A percentile compares a stretch with the other conserved stretches of the same genome.
phyloP scores from a whole-genome alignment of 2,113 vertebrate species.

The Myotis lucifugus region DNA sequence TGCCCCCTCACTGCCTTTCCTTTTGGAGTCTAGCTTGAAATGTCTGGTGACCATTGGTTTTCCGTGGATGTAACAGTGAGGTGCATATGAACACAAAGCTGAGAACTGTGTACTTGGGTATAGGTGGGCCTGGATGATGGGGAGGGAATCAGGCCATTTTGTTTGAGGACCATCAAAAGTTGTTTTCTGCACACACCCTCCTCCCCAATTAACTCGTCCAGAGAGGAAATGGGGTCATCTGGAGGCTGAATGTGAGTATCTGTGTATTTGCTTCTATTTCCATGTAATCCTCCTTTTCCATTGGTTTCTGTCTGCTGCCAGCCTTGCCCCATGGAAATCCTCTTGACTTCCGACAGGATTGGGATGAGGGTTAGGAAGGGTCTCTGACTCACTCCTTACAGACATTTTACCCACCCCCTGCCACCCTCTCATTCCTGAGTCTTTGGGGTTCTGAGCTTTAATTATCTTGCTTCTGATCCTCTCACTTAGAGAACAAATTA shows the following conservation, averaged over 20 bases:
- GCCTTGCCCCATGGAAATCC: background rate
- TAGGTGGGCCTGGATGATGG: background rate
- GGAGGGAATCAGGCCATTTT: background rate
- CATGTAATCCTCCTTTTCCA: background rate
- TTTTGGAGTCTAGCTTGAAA: background rate
- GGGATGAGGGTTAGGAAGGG: background rate
- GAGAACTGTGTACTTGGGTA: background rate
- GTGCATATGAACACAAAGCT: background rate
- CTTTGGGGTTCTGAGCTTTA: conserved; percentile 61
- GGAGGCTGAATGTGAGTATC: background rate
- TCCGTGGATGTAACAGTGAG: background rate
- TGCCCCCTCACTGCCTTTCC: background rate
- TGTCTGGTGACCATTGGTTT: background rate
- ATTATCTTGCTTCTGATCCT: conserved; percentile 57
- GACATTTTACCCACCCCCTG: background rate
- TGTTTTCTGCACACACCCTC: too few species aligned
- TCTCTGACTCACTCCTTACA: background rate
- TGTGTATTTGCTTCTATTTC: too few species aligned
- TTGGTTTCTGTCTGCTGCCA: background rate
- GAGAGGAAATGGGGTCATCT: background rate
- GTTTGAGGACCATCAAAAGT: background rate
- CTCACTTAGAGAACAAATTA: conserved; percentile 70
- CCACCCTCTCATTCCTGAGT: background rate
- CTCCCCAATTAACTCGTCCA: background rate
- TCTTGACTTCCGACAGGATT: background rate